Base-by-base conservation (phyloP, 53 echinoderm and acorn worm species). In the Echinarachnius parma region DNA sequence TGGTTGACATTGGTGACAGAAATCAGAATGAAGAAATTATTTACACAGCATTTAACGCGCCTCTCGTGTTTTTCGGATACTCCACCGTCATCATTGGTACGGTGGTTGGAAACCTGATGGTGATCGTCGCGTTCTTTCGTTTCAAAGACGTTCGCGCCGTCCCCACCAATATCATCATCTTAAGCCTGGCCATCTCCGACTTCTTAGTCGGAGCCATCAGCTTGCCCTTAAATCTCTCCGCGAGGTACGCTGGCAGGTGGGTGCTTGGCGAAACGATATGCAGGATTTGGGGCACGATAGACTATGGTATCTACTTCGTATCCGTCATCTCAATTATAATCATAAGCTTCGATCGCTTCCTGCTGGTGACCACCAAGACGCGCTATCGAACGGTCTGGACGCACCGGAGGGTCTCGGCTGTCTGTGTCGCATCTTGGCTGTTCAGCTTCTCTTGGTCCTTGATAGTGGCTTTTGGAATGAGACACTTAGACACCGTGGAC, bases 281-380 rank as follows among this genome's bases (percentile, higher is more conserved):
- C 52, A 80, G 82, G 18, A 20, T 84, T 20, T 89, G 77, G 77
- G 66, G 76, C 1, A 69, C 36, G 8, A 22, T 89, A 13, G 89
- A 89, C 68, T 84, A 79, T 31, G 57, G 80, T 24, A 34, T 52
- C 8, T 77, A 69, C 18, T 84, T 55, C 44, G 80, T 80, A 48
- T 75, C 89, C 7, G 71, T 79, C 10, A 32, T 75, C 7, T 62
- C 61, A 0, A 77, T 88, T 28, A 67, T 80, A 14, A 62, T 84
- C 34, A 89, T 89, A 47, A 89, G 89, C 53, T 70, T 89, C 9
- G 91, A 90, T 46, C 82, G 91, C 0, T 86, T 86, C 71, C 76
- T 86, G 80, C 77, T 90, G 24, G 48, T 90, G 61, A 86, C 86
- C 5, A 79, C 75, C 71, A 82, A 90, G 47, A 75, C 82, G 4